Conservation (phyloP, 2,888 invertebrate genomes). For the Xestia c-nigrum region DNA sequence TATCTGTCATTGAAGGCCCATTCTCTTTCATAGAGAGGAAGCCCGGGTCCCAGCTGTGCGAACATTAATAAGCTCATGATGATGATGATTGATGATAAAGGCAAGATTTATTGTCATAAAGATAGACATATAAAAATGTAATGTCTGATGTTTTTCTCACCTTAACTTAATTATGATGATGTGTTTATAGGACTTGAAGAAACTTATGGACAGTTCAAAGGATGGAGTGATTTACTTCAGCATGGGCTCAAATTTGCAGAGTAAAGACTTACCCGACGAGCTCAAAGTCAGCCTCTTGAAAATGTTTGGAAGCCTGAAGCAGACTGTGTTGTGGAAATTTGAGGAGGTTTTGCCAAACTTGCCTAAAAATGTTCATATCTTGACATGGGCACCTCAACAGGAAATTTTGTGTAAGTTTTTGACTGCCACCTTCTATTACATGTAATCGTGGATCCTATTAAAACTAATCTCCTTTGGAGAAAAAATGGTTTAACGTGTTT, state of each 20-base stretch:
- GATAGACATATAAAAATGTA: background rate
- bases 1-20: background rate
- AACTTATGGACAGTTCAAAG: slow-evolving; percentile 81
- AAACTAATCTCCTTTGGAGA: background rate
- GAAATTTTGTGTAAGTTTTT: slow-evolving; percentile 52
- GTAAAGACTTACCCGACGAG: slow-evolving; percentile 77
- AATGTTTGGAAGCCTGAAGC: slow-evolving; percentile 82
- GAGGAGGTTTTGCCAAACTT: slow-evolving; percentile 75
- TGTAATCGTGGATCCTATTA: background rate
- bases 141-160: background rate
- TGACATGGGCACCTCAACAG: slow-evolving; percentile 84
- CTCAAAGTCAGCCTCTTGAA: slow-evolving; percentile 75
- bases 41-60: too few relatives aligned
- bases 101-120: background rate
- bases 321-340: slow-evolving; percentile 88
- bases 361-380: slow-evolving; percentile 83
- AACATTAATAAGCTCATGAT: too few relatives aligned
- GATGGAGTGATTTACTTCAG: slow-evolving; percentile 88
- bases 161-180: background rate
- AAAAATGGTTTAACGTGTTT: background rate
- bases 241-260: slow-evolving; percentile 84
- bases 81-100: background rate
- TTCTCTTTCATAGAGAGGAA: too few relatives aligned
- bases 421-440: background rate
- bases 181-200: slow-evolving; percentile 77